Base-by-base conservation (phyloP, 2,797 vertebrate genomes). In the Euthynnus affinis region DNA sequence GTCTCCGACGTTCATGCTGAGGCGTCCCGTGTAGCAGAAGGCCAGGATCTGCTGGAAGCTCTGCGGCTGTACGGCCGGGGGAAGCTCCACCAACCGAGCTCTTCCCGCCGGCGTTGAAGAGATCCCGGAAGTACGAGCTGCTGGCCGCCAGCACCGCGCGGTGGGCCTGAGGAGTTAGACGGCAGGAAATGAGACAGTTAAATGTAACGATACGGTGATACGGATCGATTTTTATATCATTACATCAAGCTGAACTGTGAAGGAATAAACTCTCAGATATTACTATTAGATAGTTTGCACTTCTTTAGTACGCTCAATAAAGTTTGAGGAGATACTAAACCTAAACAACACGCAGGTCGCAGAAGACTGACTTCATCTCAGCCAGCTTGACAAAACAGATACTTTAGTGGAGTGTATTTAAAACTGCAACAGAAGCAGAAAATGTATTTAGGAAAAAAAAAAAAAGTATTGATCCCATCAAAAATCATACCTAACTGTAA, bases 11-110 rank as follows among this genome's bases (percentile, higher is more conserved):
- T 98, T 98, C 97, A 99, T 99, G 96, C 97, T 98, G 68, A 98
- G 96, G 48, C 98, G 93, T n/a, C 98, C 98, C 0, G 98, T 99
- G 92, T 98, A 99, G 94, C 98, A 99, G 94, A 99, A 99, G 80
- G 96, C 96, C 89, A 99, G 96, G 92, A 99, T 98, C 94, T 99
- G 98, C 94, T 98, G 98, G 96, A 99, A 99, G 89, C 97, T 98
- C 87, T 98, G 97, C 0, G 97, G 98, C 89, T 99, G 98, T 60
- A 98, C 97, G 0, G 98, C 97, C 0, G 96, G 95, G 0, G 98
- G 98, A 71, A 99, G 96, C 92, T 99, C 98, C 87, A 99, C 97
- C 97, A 92, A 98, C 96, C 0, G 96, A 94, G 52, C 97, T 98
- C 92, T 98, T 98, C 92, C 96, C 97, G 74, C 96, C 97, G 1